Evolutionary conservation across 2,797 vertebrate genomes (phyloP).

Genomic region (Melanogrammus aeglefinus): DNA sequence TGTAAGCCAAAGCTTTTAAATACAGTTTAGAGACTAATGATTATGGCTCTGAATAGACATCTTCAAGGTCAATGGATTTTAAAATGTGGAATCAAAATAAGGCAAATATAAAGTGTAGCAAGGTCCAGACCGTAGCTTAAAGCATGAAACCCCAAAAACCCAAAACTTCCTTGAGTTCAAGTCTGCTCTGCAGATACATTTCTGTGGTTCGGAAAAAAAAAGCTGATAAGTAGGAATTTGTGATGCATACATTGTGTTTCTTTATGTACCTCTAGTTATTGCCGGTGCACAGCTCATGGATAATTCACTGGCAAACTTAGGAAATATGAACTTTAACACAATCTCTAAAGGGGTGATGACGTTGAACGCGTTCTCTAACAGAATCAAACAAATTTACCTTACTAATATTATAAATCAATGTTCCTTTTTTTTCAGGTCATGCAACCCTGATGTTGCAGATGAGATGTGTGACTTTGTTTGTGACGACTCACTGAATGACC

Average conservation of each 20-base stretch:
- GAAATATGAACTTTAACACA: not conserved
- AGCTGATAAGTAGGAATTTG: not conserved
- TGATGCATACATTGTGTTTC: not conserved
- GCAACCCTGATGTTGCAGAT: no score
- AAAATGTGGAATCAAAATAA: not conserved
- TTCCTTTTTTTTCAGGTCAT: not conserved
- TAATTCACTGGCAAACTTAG: not conserved
- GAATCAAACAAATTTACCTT: not conserved
- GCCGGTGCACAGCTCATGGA: not conserved
- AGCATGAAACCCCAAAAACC: not conserved
- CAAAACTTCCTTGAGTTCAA: not conserved
- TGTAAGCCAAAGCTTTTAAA: not conserved
- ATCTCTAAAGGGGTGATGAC: not conserved
- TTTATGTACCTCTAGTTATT: not conserved
- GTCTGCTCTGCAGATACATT: not conserved
- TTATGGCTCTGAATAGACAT: not conserved
- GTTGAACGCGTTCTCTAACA: slow-evolving; percentile 1
- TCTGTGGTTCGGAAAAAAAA: not conserved
- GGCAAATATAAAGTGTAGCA: not conserved
- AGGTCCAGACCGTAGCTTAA: not conserved
- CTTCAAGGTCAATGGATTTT: not conserved
- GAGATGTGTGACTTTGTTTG: no score
- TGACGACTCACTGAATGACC: not conserved
- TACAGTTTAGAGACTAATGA: not conserved
- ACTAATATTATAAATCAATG: not conserved